Conservation (phyloP, 2,888 invertebrate genomes). For the Protonemura montana region DNA sequence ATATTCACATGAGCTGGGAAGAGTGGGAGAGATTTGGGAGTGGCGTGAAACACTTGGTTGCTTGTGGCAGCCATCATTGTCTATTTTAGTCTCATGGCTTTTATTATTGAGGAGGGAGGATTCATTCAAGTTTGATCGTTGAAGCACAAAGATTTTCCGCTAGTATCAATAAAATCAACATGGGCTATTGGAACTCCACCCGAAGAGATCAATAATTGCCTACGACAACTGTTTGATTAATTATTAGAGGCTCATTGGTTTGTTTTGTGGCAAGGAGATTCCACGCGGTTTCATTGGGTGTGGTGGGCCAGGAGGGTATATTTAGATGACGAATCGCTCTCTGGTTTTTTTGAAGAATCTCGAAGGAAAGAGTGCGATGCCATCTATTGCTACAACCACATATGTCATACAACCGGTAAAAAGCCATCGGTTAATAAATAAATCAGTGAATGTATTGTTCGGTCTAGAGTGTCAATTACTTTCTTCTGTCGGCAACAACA, state of each 20-base stretch:
- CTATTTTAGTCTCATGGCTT: constrained; percentile 23
- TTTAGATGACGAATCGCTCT: constrained; percentile 33
- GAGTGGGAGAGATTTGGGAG: constrained; percentile 15
- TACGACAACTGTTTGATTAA: background rate
- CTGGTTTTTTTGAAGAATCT: background rate
- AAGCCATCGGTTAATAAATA: background rate
- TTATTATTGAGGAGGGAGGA: background rate
- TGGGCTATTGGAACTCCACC: background rate
- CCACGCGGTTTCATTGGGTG: constrained; percentile 28
- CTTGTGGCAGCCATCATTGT: constrained; percentile 18
- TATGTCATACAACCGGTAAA: background rate
- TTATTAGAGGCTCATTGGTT: background rate
- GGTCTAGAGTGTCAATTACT: too few species aligned
- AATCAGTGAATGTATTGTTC: too few species aligned
- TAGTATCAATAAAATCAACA: background rate
- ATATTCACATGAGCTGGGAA: background rate
- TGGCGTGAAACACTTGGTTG: background rate
- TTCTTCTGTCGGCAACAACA: too few species aligned
- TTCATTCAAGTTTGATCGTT: background rate
- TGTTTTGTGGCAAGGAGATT: constrained; percentile 14
- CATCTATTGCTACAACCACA: background rate
- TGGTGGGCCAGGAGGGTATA: constrained; percentile 21
- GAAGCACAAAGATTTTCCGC: background rate
- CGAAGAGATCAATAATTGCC: background rate
- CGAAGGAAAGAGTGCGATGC: background rate